These are phyloP conservation scores for Leucoraja ocellata DNA, from an alignment of 2,797 vertebrate genomes.

Conservation along the genomic window DNA sequence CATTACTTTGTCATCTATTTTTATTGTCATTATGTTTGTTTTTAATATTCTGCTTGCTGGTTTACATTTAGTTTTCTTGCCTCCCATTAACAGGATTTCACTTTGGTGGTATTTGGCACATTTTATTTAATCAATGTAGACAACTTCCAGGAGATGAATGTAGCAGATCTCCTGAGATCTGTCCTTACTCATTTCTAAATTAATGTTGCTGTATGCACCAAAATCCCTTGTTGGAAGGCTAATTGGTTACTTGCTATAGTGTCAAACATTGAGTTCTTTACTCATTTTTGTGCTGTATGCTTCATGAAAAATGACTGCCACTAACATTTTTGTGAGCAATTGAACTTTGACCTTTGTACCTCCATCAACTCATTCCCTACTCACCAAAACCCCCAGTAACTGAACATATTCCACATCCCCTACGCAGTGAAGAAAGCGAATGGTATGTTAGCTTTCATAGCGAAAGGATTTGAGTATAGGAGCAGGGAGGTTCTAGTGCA, in stretches of 20 bases:
- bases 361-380: not conserved
- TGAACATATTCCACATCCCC: not conserved
- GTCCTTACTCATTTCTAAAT: not conserved
- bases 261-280: not conserved
- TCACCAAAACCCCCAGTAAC: not conserved
- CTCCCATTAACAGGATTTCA: constrained; percentile 15
- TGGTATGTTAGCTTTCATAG: too few species aligned
- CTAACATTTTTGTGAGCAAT: not conserved
- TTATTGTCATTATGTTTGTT: not conserved
- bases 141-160: not conserved
- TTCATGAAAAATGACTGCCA: not conserved
- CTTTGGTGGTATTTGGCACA: not conserved
- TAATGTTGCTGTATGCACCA: not conserved
- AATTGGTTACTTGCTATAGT: not conserved
- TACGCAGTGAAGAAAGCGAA: too few species aligned
- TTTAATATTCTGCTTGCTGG: not conserved
- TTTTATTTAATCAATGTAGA: not conserved
- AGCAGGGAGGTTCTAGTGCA: too few species aligned
- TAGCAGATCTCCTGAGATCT: not conserved
- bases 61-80: not conserved
- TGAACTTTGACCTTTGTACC: not conserved
- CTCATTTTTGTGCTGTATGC: not conserved
- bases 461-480: too few species aligned
- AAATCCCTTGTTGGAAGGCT: not conserved
- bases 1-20: not conserved